Base-by-base conservation (phyloP, 2,113 vertebrate species). In the Caranx melampygus region DNA sequence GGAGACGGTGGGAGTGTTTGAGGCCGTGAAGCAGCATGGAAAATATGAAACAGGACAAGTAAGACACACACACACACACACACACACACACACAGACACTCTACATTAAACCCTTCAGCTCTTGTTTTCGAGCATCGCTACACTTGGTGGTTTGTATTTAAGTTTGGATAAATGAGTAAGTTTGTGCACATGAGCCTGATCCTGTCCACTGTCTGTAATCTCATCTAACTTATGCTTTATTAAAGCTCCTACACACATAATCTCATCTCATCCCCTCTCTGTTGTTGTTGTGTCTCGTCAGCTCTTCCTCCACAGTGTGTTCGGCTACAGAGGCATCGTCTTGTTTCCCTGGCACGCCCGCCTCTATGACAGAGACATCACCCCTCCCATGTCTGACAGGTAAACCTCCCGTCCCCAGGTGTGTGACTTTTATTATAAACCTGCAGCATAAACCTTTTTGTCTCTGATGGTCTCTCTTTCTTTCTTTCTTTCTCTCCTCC, bases 261-360 rank as follows among this genome's bases (percentile, higher is more conserved):
- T 86, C 68, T 79, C 47, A 15, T 10, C 58, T 85, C 37, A 69
- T 69, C 63, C 3, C 5, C 10, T 66, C 14, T 58, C 51, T 80
- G 11, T 14, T 83, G 60, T 83, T 82, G 62, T 83, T 58, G 16
- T 82, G 52, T 87, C 40, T 75, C 89, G 85, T 63, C 93, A 99
- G 98, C 94, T 99, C 5, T 99, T 99, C 85, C 97, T 99, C 72
- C 98, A 99, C 92, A 98, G 98, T 10, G 94, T 99, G 66, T 99
- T 99, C 93, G 98, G 98, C 61, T 99, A 99, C 87, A 94, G 98
- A 92, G 98, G 98, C 31, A 98, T 99, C 0, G 97, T 99, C 59
- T 92, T 99, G 83, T 99, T 99, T 81, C 98, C 98, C 7, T 99
- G 98, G 98, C 98, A 99, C n/a, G 98, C 98, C 78, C 95, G 98